Evolutionary conservation across 2,113 vertebrate species (phyloP).

Genomic region (Todiramphus saurophagus): DNA sequence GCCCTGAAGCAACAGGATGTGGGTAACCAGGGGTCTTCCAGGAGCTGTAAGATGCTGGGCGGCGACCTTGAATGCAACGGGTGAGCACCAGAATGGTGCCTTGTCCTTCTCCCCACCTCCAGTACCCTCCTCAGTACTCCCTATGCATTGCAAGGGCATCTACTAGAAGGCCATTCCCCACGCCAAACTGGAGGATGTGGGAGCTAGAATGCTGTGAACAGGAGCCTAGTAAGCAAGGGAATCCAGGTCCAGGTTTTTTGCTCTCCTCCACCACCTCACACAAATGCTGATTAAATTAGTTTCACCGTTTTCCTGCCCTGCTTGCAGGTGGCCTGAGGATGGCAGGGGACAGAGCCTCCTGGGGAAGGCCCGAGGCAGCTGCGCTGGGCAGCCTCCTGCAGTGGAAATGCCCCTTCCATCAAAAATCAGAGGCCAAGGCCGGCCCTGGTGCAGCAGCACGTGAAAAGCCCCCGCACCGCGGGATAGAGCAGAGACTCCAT

Average conservation of each 20-base stretch:
- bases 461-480: neutral
- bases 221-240: fast-evolving
- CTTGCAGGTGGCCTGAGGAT: neutral
- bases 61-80: neutral
- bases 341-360: neutral
- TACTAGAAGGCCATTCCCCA: neutral
- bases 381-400: neutral
- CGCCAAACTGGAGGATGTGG: neutral
- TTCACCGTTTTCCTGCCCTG: neutral
- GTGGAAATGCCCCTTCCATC: neutral
- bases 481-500: neutral
- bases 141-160: neutral
- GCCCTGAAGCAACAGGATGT: neutral
- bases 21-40: neutral
- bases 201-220: neutral
- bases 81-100: neutral
- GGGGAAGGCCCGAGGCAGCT: neutral
- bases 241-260: slow-evolving; percentile 17
- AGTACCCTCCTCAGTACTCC: neutral
- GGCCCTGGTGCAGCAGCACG: neutral
- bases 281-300: neutral
- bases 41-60: neutral
- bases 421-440: neutral
- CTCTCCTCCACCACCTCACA: neutral
- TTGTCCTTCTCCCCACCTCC: neutral